Base-by-base conservation (phyloP, 2,797 vertebrate genomes). In the Tenualosa ilisha region DNA sequence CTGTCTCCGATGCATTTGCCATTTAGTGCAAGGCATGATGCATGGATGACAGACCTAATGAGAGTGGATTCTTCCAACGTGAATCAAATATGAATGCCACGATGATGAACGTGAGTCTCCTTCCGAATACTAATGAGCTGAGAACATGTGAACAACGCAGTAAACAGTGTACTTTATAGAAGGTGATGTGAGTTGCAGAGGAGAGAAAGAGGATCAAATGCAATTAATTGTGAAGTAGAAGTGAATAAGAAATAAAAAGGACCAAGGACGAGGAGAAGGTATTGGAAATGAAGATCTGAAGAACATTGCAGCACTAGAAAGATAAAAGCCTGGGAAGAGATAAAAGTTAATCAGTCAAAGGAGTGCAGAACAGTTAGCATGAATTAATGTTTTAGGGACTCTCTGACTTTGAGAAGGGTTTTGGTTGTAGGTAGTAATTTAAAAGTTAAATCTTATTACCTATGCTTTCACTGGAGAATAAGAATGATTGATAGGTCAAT, bases 1-100 rank as follows among this genome's bases (percentile, higher is more conserved):
- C 65, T 72, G 65, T 31, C 65, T 72, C 65, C 65, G 0, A 12
- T 72, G 26, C 15, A 15, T 40, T 12, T 72, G 65, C 65, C 65
- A 72, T 72, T 72, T 37, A 72, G 11, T 40, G 31, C 26, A 31
- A 40, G 26, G 26, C 31, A 40, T 72, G 31, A 72, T 72, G 65
- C 11, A 37, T 6, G 31, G 65, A 31, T 37, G 26, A 31, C 31
- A 72, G 65, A 40, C 6, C 15, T 31, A 72, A 72, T 37, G 31
- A 72, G 65, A 72, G 65, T 72, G 65, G 65, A 40, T 72, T 72
- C 65, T 49, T 49, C 46, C 31, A 72, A 26, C 26, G 31, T 31
- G 65, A 72, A 72, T 72, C 26, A 72, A 72, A 72, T 72, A 72
- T 72, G 65, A 72, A 40, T 72, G 65, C 11, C 65, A 37, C 37